A percentile compares a stretch with the other conserved stretches of the same genome.
Evolutionary conservation across 2,113 vertebrate genomes (phyloP).

Genomic region (Pantherophis guttatus): DNA sequence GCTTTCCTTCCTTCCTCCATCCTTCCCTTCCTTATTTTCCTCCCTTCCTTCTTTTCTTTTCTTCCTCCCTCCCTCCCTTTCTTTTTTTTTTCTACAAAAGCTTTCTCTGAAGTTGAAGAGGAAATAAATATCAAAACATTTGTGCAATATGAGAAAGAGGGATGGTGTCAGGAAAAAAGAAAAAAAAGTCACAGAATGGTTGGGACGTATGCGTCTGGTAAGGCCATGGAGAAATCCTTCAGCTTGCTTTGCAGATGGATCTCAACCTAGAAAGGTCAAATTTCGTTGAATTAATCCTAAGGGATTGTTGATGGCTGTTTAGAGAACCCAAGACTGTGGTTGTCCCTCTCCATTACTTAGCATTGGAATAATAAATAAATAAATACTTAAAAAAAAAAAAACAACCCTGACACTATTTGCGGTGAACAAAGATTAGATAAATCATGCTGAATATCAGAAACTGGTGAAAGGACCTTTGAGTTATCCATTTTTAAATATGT

Average conservation of each 20-base stretch:
- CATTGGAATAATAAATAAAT: background rate
- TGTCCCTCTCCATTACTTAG: background rate
- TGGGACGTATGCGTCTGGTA: background rate
- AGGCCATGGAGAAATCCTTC: background rate
- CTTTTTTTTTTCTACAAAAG: background rate
- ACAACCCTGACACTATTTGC: too few relatives aligned
- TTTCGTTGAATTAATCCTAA: too few relatives aligned
- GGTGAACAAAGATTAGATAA: background rate
- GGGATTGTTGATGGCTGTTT: too few relatives aligned
- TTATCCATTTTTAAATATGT: too few relatives aligned
- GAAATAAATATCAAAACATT: background rate
- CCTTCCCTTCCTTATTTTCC: too few relatives aligned
- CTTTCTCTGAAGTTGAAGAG: background rate
- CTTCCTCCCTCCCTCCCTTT: too few relatives aligned
- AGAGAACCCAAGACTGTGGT: too few relatives aligned
- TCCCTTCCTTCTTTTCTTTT: accelerated
- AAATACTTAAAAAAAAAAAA: too few relatives aligned
- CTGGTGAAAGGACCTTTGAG: background rate
- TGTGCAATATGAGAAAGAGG: background rate
- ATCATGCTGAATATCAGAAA: background rate
- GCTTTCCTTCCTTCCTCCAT: too few relatives aligned
- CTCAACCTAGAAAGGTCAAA: background rate
- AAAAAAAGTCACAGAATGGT: background rate
- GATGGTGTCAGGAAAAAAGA: background rate
- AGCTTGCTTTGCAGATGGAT: background rate